These are phyloP conservation scores for Bambusicola thoracicus DNA, from an alignment of 2,113 vertebrate species.

Conservation along the genomic window DNA sequence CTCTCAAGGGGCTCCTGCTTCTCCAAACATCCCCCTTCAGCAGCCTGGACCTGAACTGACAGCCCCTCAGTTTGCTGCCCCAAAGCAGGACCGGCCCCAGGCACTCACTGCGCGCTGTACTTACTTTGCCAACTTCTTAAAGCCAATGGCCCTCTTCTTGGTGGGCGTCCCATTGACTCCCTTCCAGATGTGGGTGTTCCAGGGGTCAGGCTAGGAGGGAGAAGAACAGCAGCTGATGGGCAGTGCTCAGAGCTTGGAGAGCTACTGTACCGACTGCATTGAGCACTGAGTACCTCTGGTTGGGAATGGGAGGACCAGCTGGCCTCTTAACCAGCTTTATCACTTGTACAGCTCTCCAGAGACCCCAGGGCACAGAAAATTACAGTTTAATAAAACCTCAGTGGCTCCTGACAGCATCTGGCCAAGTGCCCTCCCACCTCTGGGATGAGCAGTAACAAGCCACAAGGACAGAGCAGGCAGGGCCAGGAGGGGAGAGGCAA, in stretches of 20 bases:
- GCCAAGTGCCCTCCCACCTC: not conserved
- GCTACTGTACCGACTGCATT: not conserved
- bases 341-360: not conserved
- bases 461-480: not conserved
- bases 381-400: not conserved
- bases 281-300: not conserved
- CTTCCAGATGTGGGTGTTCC: slow-evolving; percentile 95
- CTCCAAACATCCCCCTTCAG: not conserved
- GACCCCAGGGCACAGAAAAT: not conserved
- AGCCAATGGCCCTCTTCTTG: slow-evolving; percentile 96
- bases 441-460: not conserved
- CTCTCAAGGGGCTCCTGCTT: not conserved
- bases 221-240: not conserved
- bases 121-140: slow-evolving; percentile 99
- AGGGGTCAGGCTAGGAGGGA: slow-evolving; percentile 87
- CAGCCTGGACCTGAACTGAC: not conserved
- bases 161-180: slow-evolving; percentile 95
- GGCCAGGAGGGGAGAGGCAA: not conserved
- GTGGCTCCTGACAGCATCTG: not conserved
- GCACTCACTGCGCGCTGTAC: not conserved
- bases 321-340: not conserved
- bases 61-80: not conserved
- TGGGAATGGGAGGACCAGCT: not conserved
- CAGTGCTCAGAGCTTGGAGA: not conserved
- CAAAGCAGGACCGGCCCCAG: not conserved